Evolutionary conservation across 2,888 invertebrate species (phyloP), one percentile per base, ranked within the genome.

Genomic region (Agrenia bidenticulata): DNA sequence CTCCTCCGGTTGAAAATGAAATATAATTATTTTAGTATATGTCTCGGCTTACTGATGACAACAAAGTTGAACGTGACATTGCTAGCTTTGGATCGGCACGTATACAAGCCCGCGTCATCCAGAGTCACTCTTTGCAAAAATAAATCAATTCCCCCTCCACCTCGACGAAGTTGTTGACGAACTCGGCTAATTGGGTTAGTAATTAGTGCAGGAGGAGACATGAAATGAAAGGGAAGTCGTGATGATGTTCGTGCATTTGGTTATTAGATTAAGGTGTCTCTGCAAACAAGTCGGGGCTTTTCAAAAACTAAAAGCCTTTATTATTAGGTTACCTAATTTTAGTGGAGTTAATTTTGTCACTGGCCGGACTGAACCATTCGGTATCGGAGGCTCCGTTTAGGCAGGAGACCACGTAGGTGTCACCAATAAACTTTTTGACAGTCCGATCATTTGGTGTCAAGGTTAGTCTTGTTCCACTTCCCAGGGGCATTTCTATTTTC

Each of bases 351-450:
- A 70, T 60, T 26, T 55, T 61, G 9, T 61, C 61, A n/a, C 66
- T 63, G 23, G 55, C 32, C 2, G 69, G 67, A 27, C 58, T 57
- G 7, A 45, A 53, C 69, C 69, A 70, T 49, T 70, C 66, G 9
- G 69, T 67, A 41, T 70, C 69, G n/a, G 54, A 41, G 2, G 64
- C 66, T 50, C 66, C 69, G 27, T 70, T 66, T 23, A 70, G 37
- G 59, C 69, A 70, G 26, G 62, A 62, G n/a, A 70, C 64, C 15
- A 70, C 69, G 50, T 64, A 70, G 1, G 69, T 70, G 41, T 70
- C 69, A 39, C 69, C 69, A 23, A 66, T 54, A 64, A 70, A 70
- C 53, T 70, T 70, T 54, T 70, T 70, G 24, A 70, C 69, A 4
- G 58, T 70, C 59, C 66, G 64, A 23, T 70, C 66, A 45, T 55